Conservation (phyloP, 2,888 invertebrate species). For the Caenorhabditis sp. region DNA sequence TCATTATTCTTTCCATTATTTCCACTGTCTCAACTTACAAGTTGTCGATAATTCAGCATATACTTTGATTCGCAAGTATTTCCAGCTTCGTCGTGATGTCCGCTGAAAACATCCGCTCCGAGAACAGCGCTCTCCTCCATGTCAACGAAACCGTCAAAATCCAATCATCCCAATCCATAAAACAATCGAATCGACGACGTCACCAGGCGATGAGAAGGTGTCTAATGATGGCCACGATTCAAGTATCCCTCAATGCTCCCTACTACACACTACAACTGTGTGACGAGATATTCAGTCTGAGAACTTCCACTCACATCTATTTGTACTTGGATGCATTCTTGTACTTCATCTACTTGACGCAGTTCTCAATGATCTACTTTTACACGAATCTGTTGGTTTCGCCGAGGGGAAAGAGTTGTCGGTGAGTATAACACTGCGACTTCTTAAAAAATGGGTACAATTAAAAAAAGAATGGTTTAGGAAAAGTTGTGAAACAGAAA, state of each 20-base stretch:
- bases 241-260: slow-evolving; percentile 77
- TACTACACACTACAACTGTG: slow-evolving; percentile 77
- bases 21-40: no score
- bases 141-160: slow-evolving; percentile 66
- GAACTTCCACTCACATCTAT: slow-evolving; percentile 60
- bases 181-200: slow-evolving; percentile 64
- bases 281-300: slow-evolving; percentile 75
- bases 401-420: slow-evolving; percentile 51
- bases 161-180: slow-evolving; percentile 70
- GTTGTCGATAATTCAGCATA: neutral
- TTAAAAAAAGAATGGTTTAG: neutral
- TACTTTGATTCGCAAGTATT: neutral
- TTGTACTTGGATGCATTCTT: slow-evolving; percentile 77
- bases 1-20: no score
- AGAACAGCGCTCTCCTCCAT: slow-evolving; percentile 36
- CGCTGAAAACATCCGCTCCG: slow-evolving; percentile 54
- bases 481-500: neutral
- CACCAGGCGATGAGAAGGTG: slow-evolving; percentile 77
- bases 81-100: slow-evolving; percentile 63
- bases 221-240: slow-evolving; percentile 77
- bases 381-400: slow-evolving; percentile 70
- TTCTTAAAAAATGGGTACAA: neutral
- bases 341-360: slow-evolving; percentile 77
- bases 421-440: slow-evolving; percentile 9
- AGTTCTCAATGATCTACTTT: slow-evolving; percentile 76